phyloP scores from a whole-genome alignment of 1,140 invertebrate species.

The Drosophila lini region DNA sequence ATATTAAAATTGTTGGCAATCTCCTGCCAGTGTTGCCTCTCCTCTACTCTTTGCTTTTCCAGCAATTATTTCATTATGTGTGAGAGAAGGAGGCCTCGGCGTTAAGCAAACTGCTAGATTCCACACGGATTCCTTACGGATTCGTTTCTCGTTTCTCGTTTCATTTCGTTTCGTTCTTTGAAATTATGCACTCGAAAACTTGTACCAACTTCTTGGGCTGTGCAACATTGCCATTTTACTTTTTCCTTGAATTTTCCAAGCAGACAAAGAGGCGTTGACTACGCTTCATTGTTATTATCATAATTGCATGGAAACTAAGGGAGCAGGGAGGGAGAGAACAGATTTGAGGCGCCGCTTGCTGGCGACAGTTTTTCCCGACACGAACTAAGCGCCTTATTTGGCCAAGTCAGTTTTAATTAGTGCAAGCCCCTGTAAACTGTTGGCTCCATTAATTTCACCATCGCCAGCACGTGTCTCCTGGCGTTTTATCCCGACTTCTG shows the following conservation, averaged over 20 bases:
- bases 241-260: conserved; percentile 23
- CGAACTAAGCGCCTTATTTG: conserved; percentile 40
- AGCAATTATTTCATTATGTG: conserved; percentile 79
- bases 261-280: conserved; percentile 44
- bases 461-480: conserved; percentile 42
- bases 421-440: conserved; percentile 35
- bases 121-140: conserved; percentile 8
- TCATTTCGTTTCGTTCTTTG: conserved; percentile 1
- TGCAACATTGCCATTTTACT: conserved; percentile 44
- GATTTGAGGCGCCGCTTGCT: conserved; percentile 45
- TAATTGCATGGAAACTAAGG: conserved; percentile 73
- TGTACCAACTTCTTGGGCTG: conserved; percentile 32
- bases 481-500: not conserved
- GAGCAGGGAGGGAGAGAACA: not conserved
- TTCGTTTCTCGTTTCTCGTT: conserved; percentile 17
- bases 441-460: conserved; percentile 42
- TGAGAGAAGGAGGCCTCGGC: conserved; percentile 34
- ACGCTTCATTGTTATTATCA: conserved; percentile 77
- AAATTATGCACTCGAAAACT: conserved; percentile 66
- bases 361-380: conserved; percentile 42
- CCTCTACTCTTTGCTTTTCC: conserved; percentile 12
- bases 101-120: conserved; percentile 50
- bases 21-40: conserved; percentile 13
- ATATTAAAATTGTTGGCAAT: conserved; percentile 66
- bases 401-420: conserved; percentile 68